A percentile compares a stretch with the other conserved stretches of the same genome.
Conservation (phyloP, 2,888 invertebrate genomes). For the Lasioglossum malachurum region DNA sequence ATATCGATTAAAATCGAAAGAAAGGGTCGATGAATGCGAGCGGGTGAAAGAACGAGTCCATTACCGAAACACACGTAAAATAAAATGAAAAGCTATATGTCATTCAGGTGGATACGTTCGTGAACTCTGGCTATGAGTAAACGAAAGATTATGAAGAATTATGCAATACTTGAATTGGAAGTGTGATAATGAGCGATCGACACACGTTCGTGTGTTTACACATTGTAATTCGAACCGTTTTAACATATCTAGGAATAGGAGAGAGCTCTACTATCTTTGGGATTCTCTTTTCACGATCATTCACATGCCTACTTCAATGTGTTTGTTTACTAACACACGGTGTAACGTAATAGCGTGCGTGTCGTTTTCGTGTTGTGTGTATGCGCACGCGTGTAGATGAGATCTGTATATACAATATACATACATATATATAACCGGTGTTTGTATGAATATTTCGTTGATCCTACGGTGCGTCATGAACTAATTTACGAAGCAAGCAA, state of each 20-base stretch:
- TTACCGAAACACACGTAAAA: neutral
- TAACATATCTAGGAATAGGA: conserved; percentile 29
- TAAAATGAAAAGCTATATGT: conserved; percentile 6
- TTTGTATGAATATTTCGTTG: conserved; percentile 6
- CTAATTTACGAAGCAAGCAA: neutral
- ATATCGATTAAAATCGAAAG: neutral
- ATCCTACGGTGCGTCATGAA: neutral
- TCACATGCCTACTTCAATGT: neutral
- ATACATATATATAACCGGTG: neutral
- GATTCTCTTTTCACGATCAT: neutral
- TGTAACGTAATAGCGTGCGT: neutral
- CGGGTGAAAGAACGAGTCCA: neutral
- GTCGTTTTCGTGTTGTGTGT: neutral
- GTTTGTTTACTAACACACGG: neutral
- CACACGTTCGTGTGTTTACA: conserved; percentile 11
- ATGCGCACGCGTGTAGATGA: too few relatives aligned
- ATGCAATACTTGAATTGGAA: conserved; percentile 45
- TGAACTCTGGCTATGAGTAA: conserved; percentile 22
- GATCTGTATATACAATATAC: neutral
- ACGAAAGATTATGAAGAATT: conserved; percentile 46
- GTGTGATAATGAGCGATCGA: conserved; percentile 8
- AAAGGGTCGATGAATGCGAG: neutral
- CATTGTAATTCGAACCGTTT: conserved; percentile 2
- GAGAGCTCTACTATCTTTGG: neutral
- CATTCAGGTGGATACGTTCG: conserved; percentile 27